phyloP scores from a whole-genome alignment of 2,888 invertebrate species.

The Himalopsyche tibetana region DNA sequence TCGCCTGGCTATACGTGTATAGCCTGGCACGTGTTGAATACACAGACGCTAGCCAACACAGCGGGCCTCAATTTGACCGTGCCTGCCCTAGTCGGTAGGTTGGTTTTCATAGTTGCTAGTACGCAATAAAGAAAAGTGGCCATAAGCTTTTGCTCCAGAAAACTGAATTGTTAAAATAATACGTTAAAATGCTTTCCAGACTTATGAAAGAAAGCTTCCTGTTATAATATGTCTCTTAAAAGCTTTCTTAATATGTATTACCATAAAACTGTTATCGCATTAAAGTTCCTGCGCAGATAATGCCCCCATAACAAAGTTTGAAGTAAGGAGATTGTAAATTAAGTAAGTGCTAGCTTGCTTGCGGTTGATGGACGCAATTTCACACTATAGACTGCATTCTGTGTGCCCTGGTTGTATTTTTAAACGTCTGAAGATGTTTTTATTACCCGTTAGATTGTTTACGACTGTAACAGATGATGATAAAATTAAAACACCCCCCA shows the following conservation, averaged over 20 bases:
- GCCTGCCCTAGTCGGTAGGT: too few relatives aligned
- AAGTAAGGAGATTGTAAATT: slow-evolving; percentile 16
- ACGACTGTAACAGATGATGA: slow-evolving; percentile 56
- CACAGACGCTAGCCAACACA: too few relatives aligned
- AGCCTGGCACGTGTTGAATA: too few relatives aligned
- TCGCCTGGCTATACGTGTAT: too few relatives aligned
- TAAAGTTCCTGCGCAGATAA: slow-evolving; percentile 8
- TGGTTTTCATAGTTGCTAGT: too few relatives aligned
- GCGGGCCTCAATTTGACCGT: too few relatives aligned
- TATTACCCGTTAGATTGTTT: slow-evolving; percentile 51
- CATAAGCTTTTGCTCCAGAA: too few relatives aligned
- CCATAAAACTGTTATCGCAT: slow-evolving; percentile 42
- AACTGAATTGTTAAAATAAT: too few relatives aligned
- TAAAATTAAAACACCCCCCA: slow-evolving; percentile 9
- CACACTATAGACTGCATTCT: slow-evolving; percentile 14
- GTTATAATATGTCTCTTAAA: slow-evolving; percentile 36
- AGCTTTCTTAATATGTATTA: slow-evolving; percentile 35
- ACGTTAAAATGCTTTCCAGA: neutral
- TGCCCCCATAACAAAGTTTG: slow-evolving; percentile 14
- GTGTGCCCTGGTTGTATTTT: slow-evolving; percentile 34
- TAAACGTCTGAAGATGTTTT: slow-evolving; percentile 50
- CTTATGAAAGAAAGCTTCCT: slow-evolving; percentile 3
- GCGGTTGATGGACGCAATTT: slow-evolving; percentile 36
- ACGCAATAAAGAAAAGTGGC: too few relatives aligned
- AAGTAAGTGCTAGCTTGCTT: slow-evolving; percentile 5